Evolutionary conservation across 2,888 invertebrate species (phyloP).

Genomic region (Hemithea aestivaria): DNA sequence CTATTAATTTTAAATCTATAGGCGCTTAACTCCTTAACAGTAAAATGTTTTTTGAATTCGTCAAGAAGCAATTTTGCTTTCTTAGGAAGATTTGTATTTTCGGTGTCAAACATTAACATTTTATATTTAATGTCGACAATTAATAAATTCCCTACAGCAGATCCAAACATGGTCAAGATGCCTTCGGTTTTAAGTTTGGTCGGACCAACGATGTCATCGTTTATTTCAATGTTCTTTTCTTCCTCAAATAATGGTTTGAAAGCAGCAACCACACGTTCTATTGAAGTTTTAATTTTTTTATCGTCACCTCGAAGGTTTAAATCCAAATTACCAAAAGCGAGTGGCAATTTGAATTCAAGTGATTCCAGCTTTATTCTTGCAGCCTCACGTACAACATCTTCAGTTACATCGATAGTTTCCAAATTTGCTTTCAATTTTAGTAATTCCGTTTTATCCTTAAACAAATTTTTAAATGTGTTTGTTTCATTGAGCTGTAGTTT

Average conservation of each 20-base stretch:
- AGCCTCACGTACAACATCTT: slow-evolving; percentile 28
- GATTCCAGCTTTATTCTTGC: slow-evolving; percentile 23
- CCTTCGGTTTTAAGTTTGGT: slow-evolving; percentile 27
- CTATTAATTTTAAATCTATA: slow-evolving; percentile 33
- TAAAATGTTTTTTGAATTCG: slow-evolving; percentile 7
- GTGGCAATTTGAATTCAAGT: slow-evolving; percentile 31
- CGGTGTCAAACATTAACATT: slow-evolving; percentile 29
- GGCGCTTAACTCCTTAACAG: slow-evolving; percentile 9
- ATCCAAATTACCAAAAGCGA: slow-evolving; percentile 37
- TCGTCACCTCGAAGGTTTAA: slow-evolving; percentile 24
- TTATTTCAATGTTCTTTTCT: slow-evolving; percentile 25
- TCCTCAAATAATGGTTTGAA: slow-evolving; percentile 13
- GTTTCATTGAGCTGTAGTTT: slow-evolving; percentile 21
- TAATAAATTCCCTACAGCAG: slow-evolving; percentile 41
- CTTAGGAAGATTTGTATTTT: slow-evolving; percentile 14
- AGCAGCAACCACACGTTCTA: slow-evolving; percentile 17
- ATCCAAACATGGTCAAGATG: slow-evolving; percentile 33
- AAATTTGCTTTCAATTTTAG: slow-evolving; percentile 23
- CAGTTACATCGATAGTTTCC: slow-evolving; percentile 25
- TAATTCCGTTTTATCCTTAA: slow-evolving; percentile 13
- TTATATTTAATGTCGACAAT: slow-evolving; percentile 26
- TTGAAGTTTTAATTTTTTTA: slow-evolving; percentile 17
- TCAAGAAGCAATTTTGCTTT: slow-evolving; percentile 31
- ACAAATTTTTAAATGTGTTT: slow-evolving; percentile 24
- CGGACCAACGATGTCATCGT: slow-evolving; percentile 28